Percentiles rank a stretch among this genome's conserved stretches.
phyloP scores from a whole-genome alignment of 2,113 vertebrate genomes.

The Geococcyx californianus region DNA sequence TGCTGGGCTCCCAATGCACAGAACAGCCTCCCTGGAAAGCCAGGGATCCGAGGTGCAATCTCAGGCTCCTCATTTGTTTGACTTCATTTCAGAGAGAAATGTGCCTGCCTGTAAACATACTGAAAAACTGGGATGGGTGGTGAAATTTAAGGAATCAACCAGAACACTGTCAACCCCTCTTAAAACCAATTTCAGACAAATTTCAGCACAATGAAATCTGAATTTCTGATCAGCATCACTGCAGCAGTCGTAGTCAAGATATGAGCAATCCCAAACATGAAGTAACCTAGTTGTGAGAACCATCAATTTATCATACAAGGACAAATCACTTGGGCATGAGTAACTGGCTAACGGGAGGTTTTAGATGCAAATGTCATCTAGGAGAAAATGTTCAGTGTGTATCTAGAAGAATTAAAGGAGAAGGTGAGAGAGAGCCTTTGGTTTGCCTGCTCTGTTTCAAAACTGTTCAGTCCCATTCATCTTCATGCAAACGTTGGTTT shows the following conservation, averaged over 20 bases:
- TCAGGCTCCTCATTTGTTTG: fast-evolving
- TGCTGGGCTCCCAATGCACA: not conserved
- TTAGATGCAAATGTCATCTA: not conserved
- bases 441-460: not conserved
- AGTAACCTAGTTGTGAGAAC: not conserved
- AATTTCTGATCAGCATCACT: not conserved
- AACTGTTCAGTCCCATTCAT: not conserved
- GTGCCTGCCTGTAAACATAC: not conserved
- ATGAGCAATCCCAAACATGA: not conserved
- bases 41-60: not conserved
- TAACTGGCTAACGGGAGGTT: not conserved
- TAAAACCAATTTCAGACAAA: not conserved
- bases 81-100: not conserved
- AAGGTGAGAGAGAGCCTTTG: not conserved
- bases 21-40: not conserved
- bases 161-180: not conserved
- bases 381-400: not conserved
- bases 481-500: not conserved
- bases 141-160: not conserved
- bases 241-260: not conserved
- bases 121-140: not conserved
- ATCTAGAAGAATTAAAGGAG: not conserved
- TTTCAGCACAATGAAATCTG: not conserved
- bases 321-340: not conserved
- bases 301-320: not conserved